Conservation (phyloP, 2,797 vertebrate species). For the Oreochromis grahami region DNA sequence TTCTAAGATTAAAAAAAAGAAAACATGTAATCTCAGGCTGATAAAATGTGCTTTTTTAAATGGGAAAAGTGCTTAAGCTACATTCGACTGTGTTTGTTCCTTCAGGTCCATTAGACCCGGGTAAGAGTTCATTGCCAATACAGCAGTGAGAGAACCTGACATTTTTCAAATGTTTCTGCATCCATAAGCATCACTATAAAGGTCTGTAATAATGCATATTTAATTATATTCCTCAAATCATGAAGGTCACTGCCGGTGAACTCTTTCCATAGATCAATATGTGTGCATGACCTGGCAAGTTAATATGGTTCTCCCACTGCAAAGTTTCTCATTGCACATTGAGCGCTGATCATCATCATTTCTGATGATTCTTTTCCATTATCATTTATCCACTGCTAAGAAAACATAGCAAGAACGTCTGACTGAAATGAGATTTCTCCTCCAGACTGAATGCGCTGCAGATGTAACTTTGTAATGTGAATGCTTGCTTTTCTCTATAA, state of each 20-base stretch:
- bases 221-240: conserved; percentile 54
- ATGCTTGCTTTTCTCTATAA: neutral
- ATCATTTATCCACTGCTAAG: neutral
- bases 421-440: neutral
- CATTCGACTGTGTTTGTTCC: neutral
- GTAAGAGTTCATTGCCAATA: conserved; percentile 15
- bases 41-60: conserved; percentile 7
- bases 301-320: conserved; percentile 21
- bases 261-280: conserved; percentile 50
- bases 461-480: neutral
- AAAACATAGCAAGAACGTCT: neutral
- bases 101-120: conserved; percentile 22
- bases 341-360: neutral
- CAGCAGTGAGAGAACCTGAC: conserved; percentile 42
- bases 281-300: conserved; percentile 49
- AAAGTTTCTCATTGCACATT: neutral
- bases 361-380: conserved; percentile 6
- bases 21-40: neutral
- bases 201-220: conserved; percentile 58
- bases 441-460: neutral
- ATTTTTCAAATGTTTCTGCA: conserved; percentile 61
- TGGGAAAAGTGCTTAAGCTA: neutral
- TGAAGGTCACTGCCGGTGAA: conserved; percentile 58
- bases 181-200: conserved; percentile 32
- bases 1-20: neutral